Base-by-base conservation (phyloP, 2,113 vertebrate genomes). In the Andinoacara biseriatus region DNA sequence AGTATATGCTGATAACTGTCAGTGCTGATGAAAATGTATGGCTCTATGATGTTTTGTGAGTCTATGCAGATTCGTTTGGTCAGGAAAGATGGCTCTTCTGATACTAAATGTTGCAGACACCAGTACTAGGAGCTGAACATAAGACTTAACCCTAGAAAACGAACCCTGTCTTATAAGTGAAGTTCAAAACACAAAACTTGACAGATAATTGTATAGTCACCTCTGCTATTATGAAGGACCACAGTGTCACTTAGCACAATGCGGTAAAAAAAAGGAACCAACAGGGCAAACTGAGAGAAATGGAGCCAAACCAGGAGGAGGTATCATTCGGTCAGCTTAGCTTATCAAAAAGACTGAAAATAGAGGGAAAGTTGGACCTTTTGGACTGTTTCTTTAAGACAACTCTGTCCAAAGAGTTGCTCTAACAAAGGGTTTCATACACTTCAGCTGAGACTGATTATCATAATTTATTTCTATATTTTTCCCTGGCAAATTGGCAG, bases 11-110 rank as follows among this genome's bases (percentile, higher is more conserved):
- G 4, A 33, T 33, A n/a, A n/a, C n/a, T n/a, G n/a, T n/a, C n/a
- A n/a, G n/a, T n/a, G n/a, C n/a, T 33, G 4, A 33, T 33, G 31
- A 40, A 40, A 65, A 65, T 65, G 0, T 65, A 38, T 17, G 7
- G 38, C 38, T 40, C 38, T 10, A 24, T 43, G 40, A 65, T 65
- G 61, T 40, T 63, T 63, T 1, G 61, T 40, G 35, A 63, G 20
- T 43, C 35, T 65, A 65, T 65, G 11, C 61, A 65, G 61, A 22
- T 43, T 1, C 20, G 14, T 63, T 40, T 40, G 11, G 20, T 63
- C 20, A 38, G 0, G 0, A 63, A 0, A 62, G 38, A 63, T 22
- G n/a, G n/a, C 35, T 43, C 20, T 43, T 13, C n/a, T 43, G 62
- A 24, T 17, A 43, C 7, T 65, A 65, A 65, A 65, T n/a, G 4